These are phyloP conservation scores for zebrafish (Danio rerio) DNA, from an alignment of 2,113 vertebrate species.

Conservation along the genomic window DNA sequence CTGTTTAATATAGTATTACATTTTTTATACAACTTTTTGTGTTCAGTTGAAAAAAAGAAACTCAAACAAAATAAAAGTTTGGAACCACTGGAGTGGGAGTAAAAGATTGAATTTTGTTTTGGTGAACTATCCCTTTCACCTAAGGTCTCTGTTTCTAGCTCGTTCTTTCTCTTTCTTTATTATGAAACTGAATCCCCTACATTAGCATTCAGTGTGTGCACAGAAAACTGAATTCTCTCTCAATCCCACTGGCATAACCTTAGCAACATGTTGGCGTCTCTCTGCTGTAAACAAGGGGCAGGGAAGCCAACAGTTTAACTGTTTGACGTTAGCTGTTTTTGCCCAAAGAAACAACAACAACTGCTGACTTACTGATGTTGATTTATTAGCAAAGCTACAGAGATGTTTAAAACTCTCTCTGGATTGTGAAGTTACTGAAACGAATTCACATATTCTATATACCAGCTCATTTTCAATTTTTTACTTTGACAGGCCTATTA, in stretches of 20 bases:
- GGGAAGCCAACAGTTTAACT: conserved; percentile 16
- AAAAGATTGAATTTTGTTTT: too few relatives aligned
- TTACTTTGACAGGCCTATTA: neutral
- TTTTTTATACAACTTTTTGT: too few relatives aligned
- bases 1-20: too few relatives aligned
- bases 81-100: too few relatives aligned
- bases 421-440: neutral
- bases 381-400: neutral
- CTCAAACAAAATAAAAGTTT: too few relatives aligned
- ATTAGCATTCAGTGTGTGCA: conserved; percentile 12
- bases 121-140: neutral
- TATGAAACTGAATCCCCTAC: conserved; percentile 20
- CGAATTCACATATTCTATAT: too few relatives aligned
- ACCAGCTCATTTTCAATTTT: neutral
- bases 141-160: conserved; percentile 1
- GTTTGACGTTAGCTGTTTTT: neutral
- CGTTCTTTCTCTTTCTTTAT: conserved; percentile 20
- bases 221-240: neutral
- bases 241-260: neutral
- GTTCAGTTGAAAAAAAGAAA: too few relatives aligned
- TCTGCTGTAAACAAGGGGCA: conserved; percentile 23
- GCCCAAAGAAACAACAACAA: neutral
- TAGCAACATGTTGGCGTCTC: conserved; percentile 5
- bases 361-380: neutral
- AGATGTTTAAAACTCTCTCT: neutral